phyloP scores from a whole-genome alignment of 1,140 invertebrate genomes.

The Lamellibrachia luymesi region DNA sequence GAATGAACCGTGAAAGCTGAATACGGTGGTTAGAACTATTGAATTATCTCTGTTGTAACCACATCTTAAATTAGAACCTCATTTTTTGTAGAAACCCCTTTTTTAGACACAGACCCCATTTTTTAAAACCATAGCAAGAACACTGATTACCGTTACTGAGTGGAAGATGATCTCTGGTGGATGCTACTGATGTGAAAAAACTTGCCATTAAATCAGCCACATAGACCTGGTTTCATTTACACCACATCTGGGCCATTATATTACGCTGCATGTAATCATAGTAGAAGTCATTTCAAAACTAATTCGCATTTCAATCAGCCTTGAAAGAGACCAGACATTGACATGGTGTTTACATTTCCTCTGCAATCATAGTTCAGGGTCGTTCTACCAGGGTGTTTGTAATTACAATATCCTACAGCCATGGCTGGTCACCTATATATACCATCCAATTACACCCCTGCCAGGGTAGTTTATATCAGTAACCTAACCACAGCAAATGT shows the following conservation, averaged over 20 bases:
- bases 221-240: background rate
- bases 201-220: background rate
- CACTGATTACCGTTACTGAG: background rate
- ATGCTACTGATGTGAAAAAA: background rate
- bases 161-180: background rate
- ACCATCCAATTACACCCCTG: background rate
- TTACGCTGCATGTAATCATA: background rate
- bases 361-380: background rate
- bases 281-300: background rate
- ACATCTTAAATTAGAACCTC: too few species aligned
- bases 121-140: too few species aligned
- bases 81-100: too few species aligned
- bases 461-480: background rate
- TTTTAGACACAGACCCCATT: too few species aligned
- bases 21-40: too few species aligned
- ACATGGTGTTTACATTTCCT: background rate
- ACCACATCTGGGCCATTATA: background rate
- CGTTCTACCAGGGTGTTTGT: background rate
- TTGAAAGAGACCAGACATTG: background rate
- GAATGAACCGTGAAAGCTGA: too few species aligned
- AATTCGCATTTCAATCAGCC: background rate
- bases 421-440: background rate
- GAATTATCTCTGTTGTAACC: too few species aligned
- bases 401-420: background rate
- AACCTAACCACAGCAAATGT: background rate